Conservation (phyloP, 2,113 vertebrate genomes). For the Archocentrus centrarchus region DNA sequence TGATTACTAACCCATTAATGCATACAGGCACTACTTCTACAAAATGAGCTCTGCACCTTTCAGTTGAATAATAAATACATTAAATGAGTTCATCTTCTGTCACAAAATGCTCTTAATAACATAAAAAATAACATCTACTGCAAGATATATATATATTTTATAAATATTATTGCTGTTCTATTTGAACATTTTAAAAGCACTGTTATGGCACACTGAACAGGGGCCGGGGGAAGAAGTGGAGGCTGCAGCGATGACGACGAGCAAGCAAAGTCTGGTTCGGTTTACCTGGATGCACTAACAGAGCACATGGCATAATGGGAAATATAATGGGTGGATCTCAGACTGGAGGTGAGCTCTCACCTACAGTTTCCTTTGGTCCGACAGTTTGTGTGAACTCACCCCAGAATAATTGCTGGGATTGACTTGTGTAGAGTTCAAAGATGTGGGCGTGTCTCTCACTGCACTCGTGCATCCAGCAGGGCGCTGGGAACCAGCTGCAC, state of each 20-base stretch:
- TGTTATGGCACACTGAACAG: slow-evolving; percentile 35
- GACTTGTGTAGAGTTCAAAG: not conserved
- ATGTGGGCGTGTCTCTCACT: slow-evolving; percentile 58
- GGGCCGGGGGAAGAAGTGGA: not conserved
- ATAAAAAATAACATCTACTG: not conserved
- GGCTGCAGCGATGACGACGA: not conserved
- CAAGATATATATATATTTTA: not conserved
- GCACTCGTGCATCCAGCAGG: slow-evolving; percentile 80
- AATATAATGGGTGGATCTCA: not conserved
- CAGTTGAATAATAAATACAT: slow-evolving; percentile 26
- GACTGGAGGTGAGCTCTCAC: not conserved
- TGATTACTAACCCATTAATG: not conserved
- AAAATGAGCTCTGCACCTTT: slow-evolving; percentile 41
- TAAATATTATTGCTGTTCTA: slow-evolving; percentile 46
- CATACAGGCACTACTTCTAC: slow-evolving; percentile 27
- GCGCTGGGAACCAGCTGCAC: slow-evolving; percentile 65
- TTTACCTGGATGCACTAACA: not conserved
- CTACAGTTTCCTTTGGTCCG: slow-evolving; percentile 33
- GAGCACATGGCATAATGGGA: not conserved
- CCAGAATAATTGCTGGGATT: not conserved
- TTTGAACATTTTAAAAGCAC: not conserved
- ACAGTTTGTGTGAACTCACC: not conserved
- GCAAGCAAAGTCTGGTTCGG: slow-evolving; percentile 17
- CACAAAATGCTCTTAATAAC: slow-evolving; percentile 1
- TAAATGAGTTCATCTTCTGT: slow-evolving; percentile 4